Evolutionary conservation across 1,140 invertebrate genomes (phyloP).

Genomic region (Eupristina koningsbergeri): DNA sequence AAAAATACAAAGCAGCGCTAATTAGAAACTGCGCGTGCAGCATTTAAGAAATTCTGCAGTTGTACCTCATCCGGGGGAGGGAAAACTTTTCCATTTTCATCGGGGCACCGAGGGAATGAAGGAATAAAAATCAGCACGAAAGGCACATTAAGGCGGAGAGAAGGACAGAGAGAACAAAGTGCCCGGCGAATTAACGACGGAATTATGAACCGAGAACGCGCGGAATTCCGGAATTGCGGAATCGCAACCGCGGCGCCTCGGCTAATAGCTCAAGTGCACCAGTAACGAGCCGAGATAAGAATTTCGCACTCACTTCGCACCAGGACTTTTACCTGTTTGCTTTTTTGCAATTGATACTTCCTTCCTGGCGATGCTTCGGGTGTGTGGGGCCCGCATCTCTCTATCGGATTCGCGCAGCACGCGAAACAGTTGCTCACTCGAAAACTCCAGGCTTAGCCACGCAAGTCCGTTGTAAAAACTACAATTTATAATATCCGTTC

Average conservation of each 20-base stretch:
- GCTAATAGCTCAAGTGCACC: constrained; percentile 20
- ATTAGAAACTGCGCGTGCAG: neutral
- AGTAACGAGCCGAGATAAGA: constrained; percentile 67
- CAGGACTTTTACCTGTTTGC: neutral
- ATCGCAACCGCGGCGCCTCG: constrained; percentile 8
- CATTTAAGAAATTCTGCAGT: neutral
- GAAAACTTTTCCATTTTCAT: neutral
- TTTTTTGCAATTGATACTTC: neutral
- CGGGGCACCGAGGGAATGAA: neutral
- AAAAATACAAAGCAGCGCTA: neutral
- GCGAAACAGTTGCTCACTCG: neutral
- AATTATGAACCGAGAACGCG: neutral
- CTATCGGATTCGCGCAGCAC: neutral
- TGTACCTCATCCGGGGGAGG: neutral
- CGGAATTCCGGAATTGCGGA: constrained; percentile 30
- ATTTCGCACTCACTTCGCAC: constrained; percentile 36
- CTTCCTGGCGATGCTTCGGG: neutral
- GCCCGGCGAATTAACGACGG: neutral
- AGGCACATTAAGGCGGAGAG: neutral
- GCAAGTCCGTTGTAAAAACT: constrained; percentile 16
- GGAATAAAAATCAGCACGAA: neutral
- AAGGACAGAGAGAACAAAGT: neutral
- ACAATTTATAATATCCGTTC: neutral
- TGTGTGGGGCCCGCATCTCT: constrained; percentile 14
- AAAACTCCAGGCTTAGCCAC: neutral